Conservation (phyloP, 2,797 vertebrate species). For the Pangasius mekongensis region DNA sequence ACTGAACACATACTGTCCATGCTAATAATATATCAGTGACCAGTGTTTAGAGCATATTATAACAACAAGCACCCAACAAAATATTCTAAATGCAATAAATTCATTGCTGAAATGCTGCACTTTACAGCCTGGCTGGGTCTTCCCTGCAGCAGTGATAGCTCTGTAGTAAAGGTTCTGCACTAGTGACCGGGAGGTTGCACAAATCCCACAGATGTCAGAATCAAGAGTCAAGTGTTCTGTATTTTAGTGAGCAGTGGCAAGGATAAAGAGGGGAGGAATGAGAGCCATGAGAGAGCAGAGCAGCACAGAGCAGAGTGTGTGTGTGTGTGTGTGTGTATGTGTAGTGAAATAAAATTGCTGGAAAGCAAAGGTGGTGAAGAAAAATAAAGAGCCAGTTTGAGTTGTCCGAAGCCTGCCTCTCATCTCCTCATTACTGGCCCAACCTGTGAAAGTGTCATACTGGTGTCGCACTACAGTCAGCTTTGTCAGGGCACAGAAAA, state of each 20-base stretch:
- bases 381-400: no score
- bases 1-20: conserved; percentile 1
- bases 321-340: no score
- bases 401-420: no score
- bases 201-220: neutral
- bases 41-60: neutral
- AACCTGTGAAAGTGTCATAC: no score
- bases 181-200: neutral
- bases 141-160: neutral
- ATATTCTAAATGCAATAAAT: neutral
- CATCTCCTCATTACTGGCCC: no score
- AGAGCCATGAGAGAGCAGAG: no score
- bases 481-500: conserved; percentile 20
- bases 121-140: neutral
- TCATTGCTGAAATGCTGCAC: neutral
- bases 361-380: no score
- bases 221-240: neutral
- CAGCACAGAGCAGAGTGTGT: no score
- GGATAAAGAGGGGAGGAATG: no score
- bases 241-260: no score
- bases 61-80: neutral
- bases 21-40: neutral
- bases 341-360: no score
- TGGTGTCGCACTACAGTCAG: neutral
- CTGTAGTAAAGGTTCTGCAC: neutral